Percentiles rank a stretch among this genome's conserved stretches.
phyloP scores from a whole-genome alignment of 1,140 invertebrate species.

The Phymastichus coffea region DNA sequence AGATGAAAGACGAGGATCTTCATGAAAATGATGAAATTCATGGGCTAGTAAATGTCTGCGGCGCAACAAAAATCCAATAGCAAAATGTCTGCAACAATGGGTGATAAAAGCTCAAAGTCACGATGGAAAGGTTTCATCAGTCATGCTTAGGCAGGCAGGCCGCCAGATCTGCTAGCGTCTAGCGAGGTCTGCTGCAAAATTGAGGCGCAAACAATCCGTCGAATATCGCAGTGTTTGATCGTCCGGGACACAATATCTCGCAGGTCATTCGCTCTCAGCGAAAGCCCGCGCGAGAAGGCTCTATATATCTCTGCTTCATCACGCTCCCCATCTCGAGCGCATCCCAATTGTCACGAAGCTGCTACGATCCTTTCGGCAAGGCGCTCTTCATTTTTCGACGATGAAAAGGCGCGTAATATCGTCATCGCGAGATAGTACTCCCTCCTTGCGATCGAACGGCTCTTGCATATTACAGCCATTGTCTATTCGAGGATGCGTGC shows the following conservation, averaged over 20 bases:
- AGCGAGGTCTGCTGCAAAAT: no score
- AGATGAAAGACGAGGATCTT: no score
- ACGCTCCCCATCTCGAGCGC: conserved; percentile 20
- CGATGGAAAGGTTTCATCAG: background rate
- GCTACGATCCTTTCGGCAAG: background rate
- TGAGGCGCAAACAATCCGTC: background rate
- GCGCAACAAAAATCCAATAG: no score
- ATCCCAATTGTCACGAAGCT: conserved; percentile 15
- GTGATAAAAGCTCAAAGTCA: background rate
- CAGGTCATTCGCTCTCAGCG: conserved; percentile 9
- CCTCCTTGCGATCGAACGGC: background rate
- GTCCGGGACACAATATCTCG: conserved; percentile 8
- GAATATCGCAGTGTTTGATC: background rate
- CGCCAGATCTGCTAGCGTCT: no score
- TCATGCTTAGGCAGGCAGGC: no score
- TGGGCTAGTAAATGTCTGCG: no score
- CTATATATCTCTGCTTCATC: conserved; percentile 31
- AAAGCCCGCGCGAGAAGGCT: no score
- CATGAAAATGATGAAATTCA: no score
- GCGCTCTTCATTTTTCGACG: conserved; percentile 1
- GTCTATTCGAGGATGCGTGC: no score
- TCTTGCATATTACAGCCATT: no score
- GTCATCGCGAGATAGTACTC: background rate
- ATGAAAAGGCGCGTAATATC: no score
- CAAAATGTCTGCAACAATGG: no score